Evolutionary conservation across 2,888 invertebrate species (phyloP), one percentile per base, ranked within the genome.

Genomic region (Himalopsyche tibetana): DNA sequence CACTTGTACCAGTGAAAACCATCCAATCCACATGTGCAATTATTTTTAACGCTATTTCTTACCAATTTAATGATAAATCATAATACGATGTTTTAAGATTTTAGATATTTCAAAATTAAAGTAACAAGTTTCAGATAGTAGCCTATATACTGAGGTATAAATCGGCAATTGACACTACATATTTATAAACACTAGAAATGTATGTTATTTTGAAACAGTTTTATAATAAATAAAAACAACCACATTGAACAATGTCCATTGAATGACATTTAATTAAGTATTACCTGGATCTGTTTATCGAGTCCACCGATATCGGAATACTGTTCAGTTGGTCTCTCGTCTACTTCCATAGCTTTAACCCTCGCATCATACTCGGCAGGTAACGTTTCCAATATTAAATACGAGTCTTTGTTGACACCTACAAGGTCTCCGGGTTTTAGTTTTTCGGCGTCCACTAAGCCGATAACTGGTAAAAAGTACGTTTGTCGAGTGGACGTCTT

Each of bases 291-390:
- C 93, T 99, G 99, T 92, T 99, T 99, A 91, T 99, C 99, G 89
- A 99, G 93, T 17, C 99, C 99, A 91, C 99, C 99, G 92, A 99
- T 99, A 93, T 99, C 99, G 9, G 99, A 98, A 92, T 99, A 99
- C 91, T 99, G 99, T 92, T 99, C 99, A 11, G 99, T 99, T 0
- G 99, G 99, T 89, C 99, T 94, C 92, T 99, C 99, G 92, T 99
- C 99, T 0, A 99, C 99, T 92, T 99, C 99, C 99, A 99, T 99
- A 80, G 99, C 99, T 91, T 99, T 99, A 0, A 99, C 99, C 89
- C 99, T 94, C 0, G 99, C 99, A 91, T 99, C 99, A 90, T 98
- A 99, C 92, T 99, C 99, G 11, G 98, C 98, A 0, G 99, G 99
- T 83, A 99, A 92, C 4, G 99, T 99, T 93, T 99, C 99, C 90